A percentile compares a stretch with the other conserved stretches of the same genome.
Conservation (phyloP, 2,113 vertebrate species). For the Mandrillus leucophaeus region DNA sequence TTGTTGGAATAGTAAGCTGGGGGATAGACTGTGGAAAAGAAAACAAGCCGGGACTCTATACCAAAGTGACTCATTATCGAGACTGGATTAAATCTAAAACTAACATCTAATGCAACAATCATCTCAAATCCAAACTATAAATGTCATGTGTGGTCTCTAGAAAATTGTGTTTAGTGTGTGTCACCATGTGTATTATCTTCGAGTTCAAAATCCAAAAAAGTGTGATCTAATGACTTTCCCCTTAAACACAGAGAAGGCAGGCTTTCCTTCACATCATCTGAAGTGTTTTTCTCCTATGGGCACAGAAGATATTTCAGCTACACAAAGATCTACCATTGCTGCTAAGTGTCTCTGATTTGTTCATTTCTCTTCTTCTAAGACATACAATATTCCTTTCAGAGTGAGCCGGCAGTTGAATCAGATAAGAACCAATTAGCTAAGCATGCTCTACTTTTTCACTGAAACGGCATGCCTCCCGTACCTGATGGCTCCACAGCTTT, state of each 20-base stretch:
- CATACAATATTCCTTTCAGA: neutral
- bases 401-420: neutral
- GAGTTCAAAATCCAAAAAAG: neutral
- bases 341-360: neutral
- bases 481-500: neutral
- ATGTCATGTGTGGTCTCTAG: neutral
- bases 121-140: neutral
- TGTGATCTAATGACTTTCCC: neutral
- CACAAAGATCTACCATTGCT: neutral
- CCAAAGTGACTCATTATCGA: conserved; percentile 84
- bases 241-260: neutral
- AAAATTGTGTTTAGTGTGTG: neutral
- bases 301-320: neutral
- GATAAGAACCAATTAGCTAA: neutral
- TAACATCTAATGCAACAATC: conserved; percentile 52
- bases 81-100: conserved; percentile 83
- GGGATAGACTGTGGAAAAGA: conserved; percentile 82
- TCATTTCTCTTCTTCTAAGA: neutral
- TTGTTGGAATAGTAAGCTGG: conserved; percentile 87
- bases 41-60: conserved; percentile 84
- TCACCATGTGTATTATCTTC: neutral
- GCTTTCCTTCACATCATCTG: neutral
- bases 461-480: neutral
- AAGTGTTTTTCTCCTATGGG: neutral
- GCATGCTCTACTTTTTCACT: neutral